These are phyloP conservation scores for Columba livia DNA, from an alignment of 2,113 vertebrate species.

Conservation along the genomic window DNA sequence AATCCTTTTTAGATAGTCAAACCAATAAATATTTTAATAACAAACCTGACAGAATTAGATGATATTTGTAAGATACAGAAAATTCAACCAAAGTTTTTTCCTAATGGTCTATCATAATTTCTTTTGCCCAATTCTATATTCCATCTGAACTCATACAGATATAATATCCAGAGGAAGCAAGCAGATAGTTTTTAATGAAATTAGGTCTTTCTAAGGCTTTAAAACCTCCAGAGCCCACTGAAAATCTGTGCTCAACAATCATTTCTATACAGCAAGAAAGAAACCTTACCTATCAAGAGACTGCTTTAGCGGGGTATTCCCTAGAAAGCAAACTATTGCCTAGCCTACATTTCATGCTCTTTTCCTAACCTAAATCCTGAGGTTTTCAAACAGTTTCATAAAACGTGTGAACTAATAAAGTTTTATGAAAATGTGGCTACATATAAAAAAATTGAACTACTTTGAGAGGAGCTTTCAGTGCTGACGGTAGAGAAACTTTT, in stretches of 20 bases:
- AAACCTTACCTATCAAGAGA: neutral
- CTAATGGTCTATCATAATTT: neutral
- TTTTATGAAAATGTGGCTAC: neutral
- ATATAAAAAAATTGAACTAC: neutral
- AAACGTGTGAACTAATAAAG: neutral
- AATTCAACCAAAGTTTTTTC: neutral
- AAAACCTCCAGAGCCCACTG: constrained; percentile 26
- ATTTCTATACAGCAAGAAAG: neutral
- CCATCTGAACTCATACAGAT: neutral
- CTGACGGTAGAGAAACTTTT: neutral
- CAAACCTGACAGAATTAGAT: neutral
- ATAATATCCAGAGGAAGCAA: neutral
- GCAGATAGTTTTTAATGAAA: neutral
- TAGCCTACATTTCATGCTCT: neutral
- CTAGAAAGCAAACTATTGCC: neutral
- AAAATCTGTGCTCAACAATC: constrained; percentile 6
- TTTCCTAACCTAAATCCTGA: neutral
- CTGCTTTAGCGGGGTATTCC: constrained; percentile 20
- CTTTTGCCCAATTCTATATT: neutral
- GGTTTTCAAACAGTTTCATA: neutral
- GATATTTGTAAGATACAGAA: neutral
- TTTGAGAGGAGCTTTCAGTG: neutral
- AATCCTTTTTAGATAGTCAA: neutral
- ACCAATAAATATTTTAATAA: neutral
- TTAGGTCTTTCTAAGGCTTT: constrained; percentile 15